Base-by-base conservation (phyloP, 2,113 vertebrate genomes). In the Tor tambroides region DNA sequence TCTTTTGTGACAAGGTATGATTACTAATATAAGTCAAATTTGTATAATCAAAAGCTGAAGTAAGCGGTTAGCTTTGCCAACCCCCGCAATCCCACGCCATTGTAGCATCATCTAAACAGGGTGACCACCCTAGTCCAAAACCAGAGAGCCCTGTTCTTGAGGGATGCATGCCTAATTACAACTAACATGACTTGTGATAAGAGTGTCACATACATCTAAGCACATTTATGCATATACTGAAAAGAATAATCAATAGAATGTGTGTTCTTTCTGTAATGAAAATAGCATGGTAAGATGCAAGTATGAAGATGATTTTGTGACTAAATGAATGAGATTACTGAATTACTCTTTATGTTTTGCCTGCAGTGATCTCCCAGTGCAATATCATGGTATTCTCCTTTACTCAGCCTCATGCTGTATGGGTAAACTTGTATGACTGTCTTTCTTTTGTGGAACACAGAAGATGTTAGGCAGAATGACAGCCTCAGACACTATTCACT, bases 11-110 rank as follows among this genome's bases (percentile, higher is more conserved):
- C 90, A 92, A 80, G 80, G 91, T 92, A 93, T 91, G 89, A 94
- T 92, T 94, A 92, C 93, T 92, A 91, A 93, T 94, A 92, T 88
- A 92, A 94, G 91, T 92, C 89, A 91, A 91, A 91, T 94, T 92
- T 91, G 90, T 90, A 90, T 94, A 92, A 95, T 95, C 92, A 94
- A 93, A 91, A 94, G 91, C 93, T 92, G 92, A 89, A 92, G 75
- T 51, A 78, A 63, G 88, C 86, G 88, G 90, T 90, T 93, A 94
- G 94, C 94, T 93, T 92, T 54, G 12, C 30, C 69, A 49, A 32
- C 69, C 82, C 21, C 49, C 28, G 23, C 82, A 84, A 84, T 72
- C 69, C 82, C 82, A 84, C 49, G 32, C 69, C 69, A 74, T 4
- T 54, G 26, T 54, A 84, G 69, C 67, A 87, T 87, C 78, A 83